Percentiles rank a stretch among this genome's conserved stretches.
Evolutionary conservation across 2,888 invertebrate genomes (phyloP).

Genomic region (Selenia dentaria): DNA sequence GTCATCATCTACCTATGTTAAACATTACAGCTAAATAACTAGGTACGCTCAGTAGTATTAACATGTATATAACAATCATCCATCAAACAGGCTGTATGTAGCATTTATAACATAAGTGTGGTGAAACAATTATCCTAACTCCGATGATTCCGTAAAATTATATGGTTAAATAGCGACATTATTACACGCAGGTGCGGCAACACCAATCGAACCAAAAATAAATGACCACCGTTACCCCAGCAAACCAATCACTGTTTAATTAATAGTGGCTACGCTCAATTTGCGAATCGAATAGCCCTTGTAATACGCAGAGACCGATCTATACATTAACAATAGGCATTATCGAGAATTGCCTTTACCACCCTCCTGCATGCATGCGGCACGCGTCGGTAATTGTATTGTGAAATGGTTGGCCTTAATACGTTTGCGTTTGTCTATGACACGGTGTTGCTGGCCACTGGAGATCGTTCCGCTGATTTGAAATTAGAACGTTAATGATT

Average conservation of each 20-base stretch:
- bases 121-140: too few relatives aligned
- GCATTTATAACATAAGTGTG: too few relatives aligned
- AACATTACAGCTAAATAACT: too few relatives aligned
- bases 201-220: slow-evolving; percentile 39
- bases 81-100: too few relatives aligned
- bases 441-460: slow-evolving; percentile 36
- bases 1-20: too few relatives aligned
- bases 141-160: slow-evolving; percentile 3
- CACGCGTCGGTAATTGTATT: slow-evolving; percentile 73
- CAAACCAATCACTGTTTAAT: slow-evolving; percentile 64
- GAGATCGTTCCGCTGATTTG: slow-evolving; percentile 44
- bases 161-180: slow-evolving; percentile 5
- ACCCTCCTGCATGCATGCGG: slow-evolving; percentile 47
- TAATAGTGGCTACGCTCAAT: slow-evolving; percentile 69
- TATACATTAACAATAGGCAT: slow-evolving; percentile 73
- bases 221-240: slow-evolving; percentile 36
- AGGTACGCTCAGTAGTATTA: too few relatives aligned
- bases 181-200: slow-evolving; percentile 13
- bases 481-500: slow-evolving; percentile 42
- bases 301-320: slow-evolving; percentile 52
- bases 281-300: slow-evolving; percentile 63
- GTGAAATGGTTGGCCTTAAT: slow-evolving; percentile 59
- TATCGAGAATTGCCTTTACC: slow-evolving; percentile 63
- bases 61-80: too few relatives aligned
- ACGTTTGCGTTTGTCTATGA: slow-evolving; percentile 67